Percentiles rank a stretch among this genome's conserved stretches.
Conservation (phyloP, 1,140 invertebrate species). For the Saccostrea glomerata region DNA sequence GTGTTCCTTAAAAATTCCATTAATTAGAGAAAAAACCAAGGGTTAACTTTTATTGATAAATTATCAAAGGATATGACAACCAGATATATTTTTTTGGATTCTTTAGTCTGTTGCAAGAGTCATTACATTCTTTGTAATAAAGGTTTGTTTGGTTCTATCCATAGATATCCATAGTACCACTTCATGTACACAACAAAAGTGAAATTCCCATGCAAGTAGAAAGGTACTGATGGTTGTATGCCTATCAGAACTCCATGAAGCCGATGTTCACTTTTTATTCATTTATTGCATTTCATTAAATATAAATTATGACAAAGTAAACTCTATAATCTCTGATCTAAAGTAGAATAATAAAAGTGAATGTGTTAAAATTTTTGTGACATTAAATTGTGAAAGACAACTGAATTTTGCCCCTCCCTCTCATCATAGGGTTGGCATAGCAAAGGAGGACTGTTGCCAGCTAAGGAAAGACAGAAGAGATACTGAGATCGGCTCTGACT, state of each 20-base stretch:
- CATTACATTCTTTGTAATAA: constrained; percentile 32
- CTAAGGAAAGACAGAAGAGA: constrained; percentile 30
- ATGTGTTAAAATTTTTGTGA: constrained; percentile 7
- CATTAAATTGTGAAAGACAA: constrained; percentile 45
- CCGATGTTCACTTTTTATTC: constrained; percentile 14
- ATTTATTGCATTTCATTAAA: constrained; percentile 34
- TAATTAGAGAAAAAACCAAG: not conserved
- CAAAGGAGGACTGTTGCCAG: constrained; percentile 30
- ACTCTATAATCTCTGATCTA: not conserved
- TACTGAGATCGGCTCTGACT: constrained; percentile 35
- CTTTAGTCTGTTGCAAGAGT: not conserved
- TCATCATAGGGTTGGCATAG: constrained; percentile 54
- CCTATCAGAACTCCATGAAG: constrained; percentile 22
- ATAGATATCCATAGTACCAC: constrained; percentile 57
- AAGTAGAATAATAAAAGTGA: not conserved
- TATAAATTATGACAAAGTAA: constrained; percentile 7
- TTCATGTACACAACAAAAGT: constrained; percentile 50
- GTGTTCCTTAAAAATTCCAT: not conserved
- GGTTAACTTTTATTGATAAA: not conserved
- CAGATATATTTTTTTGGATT: not conserved
- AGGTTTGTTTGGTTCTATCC: constrained; percentile 59
- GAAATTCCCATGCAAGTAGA: constrained; percentile 31
- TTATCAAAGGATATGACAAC: not conserved
- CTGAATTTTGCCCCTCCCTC: constrained; percentile 57
- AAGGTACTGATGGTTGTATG: constrained; percentile 52